Conservation (phyloP, 92 coral and sea anemone species). For the Epizoanthus ramosus region DNA sequence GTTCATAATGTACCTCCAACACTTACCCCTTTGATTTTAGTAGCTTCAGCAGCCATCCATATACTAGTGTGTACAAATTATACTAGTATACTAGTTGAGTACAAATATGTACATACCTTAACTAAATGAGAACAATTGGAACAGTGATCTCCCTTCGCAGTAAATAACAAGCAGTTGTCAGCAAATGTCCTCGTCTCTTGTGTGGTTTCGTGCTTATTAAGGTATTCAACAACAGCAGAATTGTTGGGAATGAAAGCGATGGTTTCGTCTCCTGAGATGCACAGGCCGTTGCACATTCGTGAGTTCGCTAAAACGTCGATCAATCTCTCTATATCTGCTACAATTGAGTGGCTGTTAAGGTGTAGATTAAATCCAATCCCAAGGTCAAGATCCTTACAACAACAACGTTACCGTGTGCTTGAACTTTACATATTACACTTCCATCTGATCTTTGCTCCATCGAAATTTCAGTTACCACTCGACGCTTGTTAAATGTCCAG, state of each 20-base stretch:
- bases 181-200: not conserved
- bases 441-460: not conserved
- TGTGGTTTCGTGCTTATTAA: not conserved
- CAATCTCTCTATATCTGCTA: not conserved
- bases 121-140: not conserved
- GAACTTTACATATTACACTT: not conserved
- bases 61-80: too few species aligned
- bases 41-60: too few species aligned
- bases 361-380: not conserved
- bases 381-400: not conserved
- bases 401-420: not conserved
- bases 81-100: too few species aligned
- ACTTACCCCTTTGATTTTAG: too few species aligned
- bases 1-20: too few species aligned
- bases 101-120: too few species aligned
- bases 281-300: not conserved
- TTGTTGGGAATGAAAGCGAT: constrained; percentile 1
- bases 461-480: constrained; percentile 1
- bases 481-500: not conserved
- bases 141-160: not conserved
- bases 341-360: not conserved
- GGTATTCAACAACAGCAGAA: not conserved
- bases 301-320: not conserved
- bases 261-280: not conserved
- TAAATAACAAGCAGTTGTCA: not conserved